Conservation (phyloP, 2,888 invertebrate genomes). For the Eupeodes latifasciatus region DNA sequence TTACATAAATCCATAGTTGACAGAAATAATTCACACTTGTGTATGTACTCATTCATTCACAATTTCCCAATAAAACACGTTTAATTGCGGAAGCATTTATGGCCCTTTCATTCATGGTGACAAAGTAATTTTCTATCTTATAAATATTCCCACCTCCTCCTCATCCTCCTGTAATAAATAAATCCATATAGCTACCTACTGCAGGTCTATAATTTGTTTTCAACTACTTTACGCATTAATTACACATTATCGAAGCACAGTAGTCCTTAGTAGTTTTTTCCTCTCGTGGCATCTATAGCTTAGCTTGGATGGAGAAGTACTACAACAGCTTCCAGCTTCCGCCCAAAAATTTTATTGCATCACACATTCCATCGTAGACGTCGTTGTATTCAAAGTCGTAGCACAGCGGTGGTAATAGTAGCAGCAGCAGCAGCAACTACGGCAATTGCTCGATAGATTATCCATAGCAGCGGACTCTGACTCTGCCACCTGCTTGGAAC, state of each 20-base stretch:
- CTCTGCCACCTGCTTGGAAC: constrained; percentile 49
- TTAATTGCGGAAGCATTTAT: constrained; percentile 57
- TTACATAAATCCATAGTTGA: neutral
- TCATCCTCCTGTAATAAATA: neutral
- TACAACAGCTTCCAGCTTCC: constrained; percentile 52
- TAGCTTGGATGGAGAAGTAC: constrained; percentile 4
- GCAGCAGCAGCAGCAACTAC: too few relatives aligned
- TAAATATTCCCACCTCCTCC: constrained; percentile 18
- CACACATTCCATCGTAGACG: constrained; percentile 54
- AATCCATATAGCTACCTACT: neutral
- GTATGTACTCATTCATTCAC: neutral
- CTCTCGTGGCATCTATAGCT: neutral
- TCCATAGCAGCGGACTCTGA: constrained; percentile 24
- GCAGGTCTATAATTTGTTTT: constrained; percentile 2
- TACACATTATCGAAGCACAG: constrained; percentile 64
- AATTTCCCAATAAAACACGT: neutral
- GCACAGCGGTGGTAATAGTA: neutral
- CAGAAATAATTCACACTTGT: neutral
- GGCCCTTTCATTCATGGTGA: constrained; percentile 25
- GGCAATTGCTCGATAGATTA: constrained; percentile 45
- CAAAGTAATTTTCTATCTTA: constrained; percentile 16
- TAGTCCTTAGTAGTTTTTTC: constrained; percentile 50
- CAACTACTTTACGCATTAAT: constrained; percentile 64
- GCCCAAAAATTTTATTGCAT: constrained; percentile 61
- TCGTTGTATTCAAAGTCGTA: too few relatives aligned